Evolutionary conservation across 2,113 vertebrate species (phyloP).

Genomic region (Solea senegalensis): DNA sequence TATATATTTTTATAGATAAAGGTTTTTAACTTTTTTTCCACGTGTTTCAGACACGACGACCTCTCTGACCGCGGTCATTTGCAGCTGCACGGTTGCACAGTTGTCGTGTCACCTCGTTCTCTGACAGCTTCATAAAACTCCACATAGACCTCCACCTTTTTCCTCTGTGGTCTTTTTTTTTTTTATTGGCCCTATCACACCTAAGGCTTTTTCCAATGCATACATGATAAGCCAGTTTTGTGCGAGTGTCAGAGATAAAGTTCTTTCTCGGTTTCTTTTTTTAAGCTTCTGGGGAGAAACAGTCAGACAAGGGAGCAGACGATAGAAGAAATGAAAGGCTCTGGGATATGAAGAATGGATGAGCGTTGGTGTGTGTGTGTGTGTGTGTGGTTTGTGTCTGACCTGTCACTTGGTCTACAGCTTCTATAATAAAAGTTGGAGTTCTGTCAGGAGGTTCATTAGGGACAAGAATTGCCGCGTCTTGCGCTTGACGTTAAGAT

Average conservation of each 20-base stretch:
- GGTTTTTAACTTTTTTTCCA: background rate
- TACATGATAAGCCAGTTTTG: conserved; percentile 60
- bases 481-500: background rate
- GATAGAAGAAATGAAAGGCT: conserved; percentile 47
- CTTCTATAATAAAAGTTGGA: conserved; percentile 7
- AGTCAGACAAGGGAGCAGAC: conserved; percentile 36
- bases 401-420: conserved; percentile 24
- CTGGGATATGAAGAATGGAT: conserved; percentile 16
- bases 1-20: background rate
- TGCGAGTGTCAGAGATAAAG: conserved; percentile 50
- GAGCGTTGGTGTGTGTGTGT: background rate
- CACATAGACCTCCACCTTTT: conserved; percentile 35
- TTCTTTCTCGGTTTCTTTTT: background rate
- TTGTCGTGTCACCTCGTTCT: conserved; percentile 42
- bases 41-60: conserved; percentile 20
- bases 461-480: background rate
- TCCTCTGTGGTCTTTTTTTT: conserved; percentile 39
- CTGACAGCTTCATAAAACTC: conserved; percentile 71
- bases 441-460: conserved; percentile 5
- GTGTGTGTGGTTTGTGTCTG: conserved; percentile 3
- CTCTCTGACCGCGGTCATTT: conserved; percentile 54
- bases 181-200: conserved; percentile 58
- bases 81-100: background rate
- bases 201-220: conserved; percentile 56
- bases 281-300: conserved; percentile 49